Evolutionary conservation across 2,888 invertebrate species (phyloP).

Genomic region (Cecidostiba fungosa): DNA sequence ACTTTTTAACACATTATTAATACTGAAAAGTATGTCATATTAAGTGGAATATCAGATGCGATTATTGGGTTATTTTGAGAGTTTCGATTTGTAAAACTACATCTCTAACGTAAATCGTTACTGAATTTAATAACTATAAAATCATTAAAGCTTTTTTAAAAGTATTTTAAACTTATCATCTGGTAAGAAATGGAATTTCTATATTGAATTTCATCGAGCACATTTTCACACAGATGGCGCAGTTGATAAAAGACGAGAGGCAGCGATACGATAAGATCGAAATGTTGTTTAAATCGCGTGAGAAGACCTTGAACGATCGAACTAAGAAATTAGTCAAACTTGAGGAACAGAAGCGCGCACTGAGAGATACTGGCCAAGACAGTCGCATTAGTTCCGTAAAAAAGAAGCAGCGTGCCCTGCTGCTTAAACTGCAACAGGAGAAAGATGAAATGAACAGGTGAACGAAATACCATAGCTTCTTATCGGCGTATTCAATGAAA

Average conservation of each 20-base stretch:
- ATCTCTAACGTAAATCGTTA: not conserved
- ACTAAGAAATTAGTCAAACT: slow-evolving; percentile 82
- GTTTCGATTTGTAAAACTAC: not conserved
- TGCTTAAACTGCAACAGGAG: slow-evolving; percentile 86
- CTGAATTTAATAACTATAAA: not conserved
- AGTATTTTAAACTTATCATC: slow-evolving; percentile 27
- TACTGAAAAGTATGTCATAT: not conserved
- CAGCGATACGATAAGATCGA: slow-evolving; percentile 85
- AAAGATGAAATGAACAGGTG: slow-evolving; percentile 86
- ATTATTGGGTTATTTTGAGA: not conserved
- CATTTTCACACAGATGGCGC: slow-evolving; percentile 80
- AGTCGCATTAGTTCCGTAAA: slow-evolving; percentile 81
- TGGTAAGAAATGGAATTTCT: slow-evolving; percentile 30
- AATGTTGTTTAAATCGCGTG: slow-evolving; percentile 85
- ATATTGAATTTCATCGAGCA: slow-evolving; percentile 34
- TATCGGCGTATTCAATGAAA: slow-evolving; percentile 43
- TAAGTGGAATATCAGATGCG: not conserved
- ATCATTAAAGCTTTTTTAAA: slow-evolving; percentile 5
- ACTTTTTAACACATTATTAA: not conserved
- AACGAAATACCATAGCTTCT: slow-evolving; percentile 55
- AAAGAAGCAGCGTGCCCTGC: slow-evolving; percentile 86
- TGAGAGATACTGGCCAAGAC: slow-evolving; percentile 78
- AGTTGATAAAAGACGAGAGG: slow-evolving; percentile 86
- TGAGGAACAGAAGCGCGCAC: slow-evolving; percentile 84
- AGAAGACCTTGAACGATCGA: slow-evolving; percentile 85